Conservation (phyloP, 2,888 invertebrate genomes). For the Ormyrus nitidulus region DNA sequence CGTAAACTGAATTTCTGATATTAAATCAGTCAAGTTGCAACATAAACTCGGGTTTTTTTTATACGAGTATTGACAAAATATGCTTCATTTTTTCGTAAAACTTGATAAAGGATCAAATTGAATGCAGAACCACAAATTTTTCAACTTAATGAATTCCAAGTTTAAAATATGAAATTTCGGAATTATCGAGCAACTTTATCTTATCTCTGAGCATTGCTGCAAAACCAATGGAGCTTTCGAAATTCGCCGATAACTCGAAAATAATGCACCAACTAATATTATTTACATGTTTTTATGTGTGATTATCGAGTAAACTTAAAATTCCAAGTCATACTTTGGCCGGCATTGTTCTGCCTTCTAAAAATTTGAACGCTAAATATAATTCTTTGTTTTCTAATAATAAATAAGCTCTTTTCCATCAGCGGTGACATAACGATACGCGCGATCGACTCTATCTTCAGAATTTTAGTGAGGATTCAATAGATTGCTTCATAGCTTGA, state of each 20-base stretch:
- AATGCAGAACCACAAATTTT: neutral
- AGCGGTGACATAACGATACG: no score
- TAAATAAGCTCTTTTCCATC: no score
- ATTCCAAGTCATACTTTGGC: neutral
- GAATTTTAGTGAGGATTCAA: no score
- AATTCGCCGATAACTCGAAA: neutral
- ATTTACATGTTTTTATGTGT: no score
- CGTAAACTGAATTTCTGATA: no score
- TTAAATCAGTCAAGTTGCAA: no score
- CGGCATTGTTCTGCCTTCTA: no score
- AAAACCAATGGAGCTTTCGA: neutral
- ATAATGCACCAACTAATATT: neutral
- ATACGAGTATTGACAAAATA: constrained; percentile 9
- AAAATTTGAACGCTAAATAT: no score
- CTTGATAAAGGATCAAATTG: neutral
- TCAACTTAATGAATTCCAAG: constrained; percentile 6
- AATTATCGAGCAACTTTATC: neutral
- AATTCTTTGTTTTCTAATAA: no score
- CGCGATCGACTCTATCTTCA: no score
- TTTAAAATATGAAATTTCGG: neutral
- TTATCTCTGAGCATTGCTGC: neutral
- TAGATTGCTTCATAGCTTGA: no score
- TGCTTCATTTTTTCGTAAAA: constrained; percentile 30
- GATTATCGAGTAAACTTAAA: neutral
- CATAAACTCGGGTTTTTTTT: constrained; percentile 14